Conservation (phyloP, 2,888 invertebrate genomes). For the Lithophane leautieri region DNA sequence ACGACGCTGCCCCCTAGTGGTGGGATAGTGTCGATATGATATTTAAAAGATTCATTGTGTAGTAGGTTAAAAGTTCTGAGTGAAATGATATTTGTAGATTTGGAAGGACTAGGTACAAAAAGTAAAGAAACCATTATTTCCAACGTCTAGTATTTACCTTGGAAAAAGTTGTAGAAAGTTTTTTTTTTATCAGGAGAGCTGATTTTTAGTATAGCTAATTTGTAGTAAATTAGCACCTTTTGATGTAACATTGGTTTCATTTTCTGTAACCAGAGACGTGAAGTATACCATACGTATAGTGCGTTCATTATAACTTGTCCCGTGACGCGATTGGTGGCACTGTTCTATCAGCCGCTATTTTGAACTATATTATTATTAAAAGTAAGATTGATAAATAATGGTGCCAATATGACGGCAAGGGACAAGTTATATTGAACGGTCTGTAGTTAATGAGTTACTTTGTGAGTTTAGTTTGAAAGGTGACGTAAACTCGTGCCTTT, state of each 20-base stretch:
- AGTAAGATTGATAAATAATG: too few relatives aligned
- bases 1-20: conserved; percentile 63
- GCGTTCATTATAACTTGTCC: too few relatives aligned
- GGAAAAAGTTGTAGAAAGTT: neutral
- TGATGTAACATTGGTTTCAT: neutral
- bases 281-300: neutral
- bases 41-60: neutral
- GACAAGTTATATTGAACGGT: too few relatives aligned
- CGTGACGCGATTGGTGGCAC: too few relatives aligned
- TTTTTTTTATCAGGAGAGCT: neutral
- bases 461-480: neutral
- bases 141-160: neutral
- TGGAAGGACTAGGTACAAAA: neutral
- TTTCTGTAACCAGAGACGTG: neutral
- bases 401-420: too few relatives aligned
- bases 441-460: neutral
- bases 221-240: neutral
- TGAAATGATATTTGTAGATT: neutral
- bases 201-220: neutral
- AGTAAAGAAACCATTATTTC: neutral
- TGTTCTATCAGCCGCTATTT: too few relatives aligned
- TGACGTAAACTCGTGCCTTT: too few relatives aligned
- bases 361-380: too few relatives aligned
- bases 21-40: conserved; percentile 63
- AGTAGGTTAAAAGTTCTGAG: neutral